These are phyloP conservation scores for Epinephelus malabaricus DNA, from an alignment of 2,797 vertebrate genomes.

Conservation along the genomic window DNA sequence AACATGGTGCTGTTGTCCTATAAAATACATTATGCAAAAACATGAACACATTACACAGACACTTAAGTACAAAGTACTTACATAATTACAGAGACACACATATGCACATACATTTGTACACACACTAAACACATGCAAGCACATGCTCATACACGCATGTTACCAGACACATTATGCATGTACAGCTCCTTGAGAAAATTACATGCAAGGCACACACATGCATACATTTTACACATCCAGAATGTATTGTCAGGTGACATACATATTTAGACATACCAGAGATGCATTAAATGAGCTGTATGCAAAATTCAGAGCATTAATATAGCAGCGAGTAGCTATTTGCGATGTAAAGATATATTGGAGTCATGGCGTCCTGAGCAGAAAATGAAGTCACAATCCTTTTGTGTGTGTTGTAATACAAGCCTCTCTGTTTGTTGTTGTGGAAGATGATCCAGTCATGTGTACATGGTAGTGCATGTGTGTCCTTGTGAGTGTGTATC, in stretches of 20 bases:
- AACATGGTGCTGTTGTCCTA: neutral
- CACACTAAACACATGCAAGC: neutral
- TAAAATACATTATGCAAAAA: constrained; percentile 60
- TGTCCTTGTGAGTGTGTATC: too few species aligned
- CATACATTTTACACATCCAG: neutral
- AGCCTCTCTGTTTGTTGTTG: too few species aligned
- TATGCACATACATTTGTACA: constrained; percentile 3
- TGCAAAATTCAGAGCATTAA: too few species aligned
- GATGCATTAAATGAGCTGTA: too few species aligned
- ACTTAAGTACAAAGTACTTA: constrained; percentile 34
- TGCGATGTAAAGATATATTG: too few species aligned
- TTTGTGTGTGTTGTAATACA: too few species aligned
- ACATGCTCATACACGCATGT: neutral
- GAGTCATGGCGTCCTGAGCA: too few species aligned
- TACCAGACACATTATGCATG: constrained; percentile 1
- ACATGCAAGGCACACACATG: constrained; percentile 2
- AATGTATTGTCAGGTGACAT: neutral
- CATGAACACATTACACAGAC: constrained; percentile 47
- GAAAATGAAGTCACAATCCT: too few species aligned
- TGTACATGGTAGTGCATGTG: too few species aligned
- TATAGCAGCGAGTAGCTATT: too few species aligned
- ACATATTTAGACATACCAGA: neutral
- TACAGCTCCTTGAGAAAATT: neutral
- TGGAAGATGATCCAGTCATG: too few species aligned
- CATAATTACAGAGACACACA: constrained; percentile 30